Base-by-base conservation (phyloP, 2,797 vertebrate genomes). In the Onychomys leucogaster region DNA sequence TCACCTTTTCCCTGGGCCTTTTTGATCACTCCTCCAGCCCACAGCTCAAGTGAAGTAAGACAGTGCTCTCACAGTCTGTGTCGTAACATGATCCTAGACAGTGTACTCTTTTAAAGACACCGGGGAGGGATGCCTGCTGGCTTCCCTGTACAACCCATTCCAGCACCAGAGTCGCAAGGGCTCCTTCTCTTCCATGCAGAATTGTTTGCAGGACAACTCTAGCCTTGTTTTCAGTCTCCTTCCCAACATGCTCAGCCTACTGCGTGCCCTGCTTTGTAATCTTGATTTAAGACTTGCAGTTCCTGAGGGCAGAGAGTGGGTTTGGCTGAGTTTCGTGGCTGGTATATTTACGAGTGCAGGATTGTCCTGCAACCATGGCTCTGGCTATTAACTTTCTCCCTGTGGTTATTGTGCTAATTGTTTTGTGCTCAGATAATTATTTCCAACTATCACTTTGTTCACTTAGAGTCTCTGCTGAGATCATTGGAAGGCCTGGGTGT, bases 401-500 rank as follows among this genome's bases (percentile, higher is more conserved):
- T 92, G 83, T 81, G 94, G 89, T 88, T 97, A 32, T 86, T 4
- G 0, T 11, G n/a, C 90, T 95, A 94, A 96, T 78, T 94, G 86
- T 69, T 91, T 89, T 80, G 61, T 91, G 91, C 82, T 41, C 55
- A 77, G 94, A 94, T 92, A 89, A 94, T 97, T 92, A 94, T 95
- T 97, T 95, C 57, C 91, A 80, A 41, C 49, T 59, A 87, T 91
- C 76, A 46, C 75, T 90, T 90, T 81, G 43, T 90, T 94, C 57
- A 6, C 90, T 80, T 76, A 57, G 2, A 84, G 63, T 90, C 67
- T 88, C 52, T 43, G 1, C 80, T 91, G 63, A 95, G 91, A 86
- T 89, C 78, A 57, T 52, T 87, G 84, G 80, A 69, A 88, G 59
- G 69, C 23, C 49, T 52, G 84, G 37, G 13, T 3, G 9, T 80